Conservation (phyloP, 2,888 invertebrate genomes). For the Netelia fuscicornis region DNA sequence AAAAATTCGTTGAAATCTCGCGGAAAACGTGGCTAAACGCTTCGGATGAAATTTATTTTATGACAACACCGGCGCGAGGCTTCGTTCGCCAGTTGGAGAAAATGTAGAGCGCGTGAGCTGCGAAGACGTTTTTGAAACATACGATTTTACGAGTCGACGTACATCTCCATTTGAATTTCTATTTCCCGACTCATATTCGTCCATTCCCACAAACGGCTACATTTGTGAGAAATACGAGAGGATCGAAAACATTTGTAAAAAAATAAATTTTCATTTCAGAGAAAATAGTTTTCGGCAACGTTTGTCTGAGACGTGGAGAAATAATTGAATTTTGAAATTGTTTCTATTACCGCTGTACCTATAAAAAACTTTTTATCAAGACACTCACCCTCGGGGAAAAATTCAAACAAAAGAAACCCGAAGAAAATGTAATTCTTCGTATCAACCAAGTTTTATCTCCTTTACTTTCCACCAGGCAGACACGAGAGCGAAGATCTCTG, state of each 20-base stretch:
- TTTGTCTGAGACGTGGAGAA: too few species aligned
- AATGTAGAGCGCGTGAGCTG: slow-evolving; percentile 21
- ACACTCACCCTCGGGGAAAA: too few species aligned
- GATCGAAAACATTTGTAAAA: too few species aligned
- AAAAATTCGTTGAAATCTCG: slow-evolving; percentile 41
- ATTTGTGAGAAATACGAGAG: too few species aligned
- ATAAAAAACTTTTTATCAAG: too few species aligned
- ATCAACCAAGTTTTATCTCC: neutral
- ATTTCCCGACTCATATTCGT: neutral
- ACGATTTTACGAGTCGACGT: slow-evolving; percentile 27
- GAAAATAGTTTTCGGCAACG: too few species aligned
- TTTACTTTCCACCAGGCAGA: neutral
- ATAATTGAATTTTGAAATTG: too few species aligned
- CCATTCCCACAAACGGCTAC: neutral
- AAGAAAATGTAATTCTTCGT: neutral
- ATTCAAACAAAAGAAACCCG: neutral
- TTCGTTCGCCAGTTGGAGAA: slow-evolving; percentile 2
- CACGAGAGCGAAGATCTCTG: neutral
- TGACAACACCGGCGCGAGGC: neutral
- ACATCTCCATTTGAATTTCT: slow-evolving; percentile 6
- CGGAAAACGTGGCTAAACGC: slow-evolving; percentile 7
- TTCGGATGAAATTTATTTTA: slow-evolving; percentile 55
- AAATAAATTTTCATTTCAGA: too few species aligned
- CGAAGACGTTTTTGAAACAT: slow-evolving; percentile 14
- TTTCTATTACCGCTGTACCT: too few species aligned